Evolutionary conservation across 2,113 vertebrate species (phyloP).

Genomic region (Oxygymnocypris stewartii): DNA sequence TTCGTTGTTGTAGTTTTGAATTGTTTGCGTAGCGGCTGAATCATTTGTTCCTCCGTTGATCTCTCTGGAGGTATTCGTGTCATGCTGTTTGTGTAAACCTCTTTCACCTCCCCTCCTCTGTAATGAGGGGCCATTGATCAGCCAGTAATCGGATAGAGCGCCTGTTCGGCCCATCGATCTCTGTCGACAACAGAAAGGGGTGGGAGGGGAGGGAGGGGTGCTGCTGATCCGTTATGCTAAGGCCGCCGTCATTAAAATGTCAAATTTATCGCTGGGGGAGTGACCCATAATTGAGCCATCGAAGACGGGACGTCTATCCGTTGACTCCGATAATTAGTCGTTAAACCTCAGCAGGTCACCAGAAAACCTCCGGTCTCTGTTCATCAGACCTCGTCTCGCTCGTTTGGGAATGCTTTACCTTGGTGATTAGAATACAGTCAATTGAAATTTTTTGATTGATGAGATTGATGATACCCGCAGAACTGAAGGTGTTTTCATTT

Average conservation of each 20-base stretch:
- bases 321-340: slow-evolving; percentile 41
- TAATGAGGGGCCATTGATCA: slow-evolving; percentile 65
- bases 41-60: slow-evolving; percentile 56
- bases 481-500: not conserved
- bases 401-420: slow-evolving; percentile 30
- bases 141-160: slow-evolving; percentile 68
- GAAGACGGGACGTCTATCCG: slow-evolving; percentile 32
- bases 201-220: slow-evolving; percentile 7
- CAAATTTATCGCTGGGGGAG: slow-evolving; percentile 52
- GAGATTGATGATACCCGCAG: not conserved
- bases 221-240: slow-evolving; percentile 53
- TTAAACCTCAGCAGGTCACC: slow-evolving; percentile 46
- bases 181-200: slow-evolving; percentile 36
- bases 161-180: slow-evolving; percentile 65
- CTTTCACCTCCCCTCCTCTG: slow-evolving; percentile 50
- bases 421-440: not conserved
- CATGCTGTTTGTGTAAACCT: slow-evolving; percentile 54
- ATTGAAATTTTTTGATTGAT: slow-evolving; percentile 16
- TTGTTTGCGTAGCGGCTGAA: slow-evolving; percentile 10
- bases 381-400: not conserved
- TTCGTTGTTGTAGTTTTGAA: slow-evolving; percentile 8
- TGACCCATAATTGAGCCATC: slow-evolving; percentile 55
- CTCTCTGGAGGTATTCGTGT: slow-evolving; percentile 57
- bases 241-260: slow-evolving; percentile 60
- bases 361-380: slow-evolving; percentile 12